Conservation (phyloP, 2,113 vertebrate species). For the Arvicanthis niloticus region DNA sequence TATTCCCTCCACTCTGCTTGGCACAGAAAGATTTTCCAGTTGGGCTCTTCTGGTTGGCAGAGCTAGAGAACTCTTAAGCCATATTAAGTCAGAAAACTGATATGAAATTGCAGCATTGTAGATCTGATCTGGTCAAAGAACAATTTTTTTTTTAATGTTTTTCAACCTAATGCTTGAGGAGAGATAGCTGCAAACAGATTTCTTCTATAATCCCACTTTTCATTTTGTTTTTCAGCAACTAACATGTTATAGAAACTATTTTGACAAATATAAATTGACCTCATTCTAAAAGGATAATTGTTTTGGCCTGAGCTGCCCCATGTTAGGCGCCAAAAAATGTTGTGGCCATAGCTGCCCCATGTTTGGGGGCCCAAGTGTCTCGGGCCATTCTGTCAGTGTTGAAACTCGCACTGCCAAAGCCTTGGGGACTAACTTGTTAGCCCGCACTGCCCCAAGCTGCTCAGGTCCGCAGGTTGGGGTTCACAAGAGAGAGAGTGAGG, state of each 20-base stretch:
- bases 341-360: too few species aligned
- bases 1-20: background rate
- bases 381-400: too few species aligned
- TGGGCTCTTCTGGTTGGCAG: background rate
- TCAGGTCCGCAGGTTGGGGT: too few species aligned
- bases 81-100: background rate
- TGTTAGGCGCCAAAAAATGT: too few species aligned
- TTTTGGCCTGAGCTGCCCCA: too few species aligned
- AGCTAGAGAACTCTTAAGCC: background rate
- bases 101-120: background rate
- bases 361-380: too few species aligned
- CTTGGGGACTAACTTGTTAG: too few species aligned
- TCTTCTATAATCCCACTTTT: background rate
- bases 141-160: background rate
- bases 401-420: too few species aligned
- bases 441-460: too few species aligned
- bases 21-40: background rate
- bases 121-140: background rate
- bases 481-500: too few species aligned
- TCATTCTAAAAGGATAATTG: background rate
- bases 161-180: conserved; percentile 20
- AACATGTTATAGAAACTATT: background rate
- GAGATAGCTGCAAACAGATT: background rate
- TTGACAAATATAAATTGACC: background rate
- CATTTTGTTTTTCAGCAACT: background rate